Evolutionary conservation across 2,113 vertebrate species (phyloP), one percentile per base, ranked within the genome.

Genomic region (Sardina pilchardus): DNA sequence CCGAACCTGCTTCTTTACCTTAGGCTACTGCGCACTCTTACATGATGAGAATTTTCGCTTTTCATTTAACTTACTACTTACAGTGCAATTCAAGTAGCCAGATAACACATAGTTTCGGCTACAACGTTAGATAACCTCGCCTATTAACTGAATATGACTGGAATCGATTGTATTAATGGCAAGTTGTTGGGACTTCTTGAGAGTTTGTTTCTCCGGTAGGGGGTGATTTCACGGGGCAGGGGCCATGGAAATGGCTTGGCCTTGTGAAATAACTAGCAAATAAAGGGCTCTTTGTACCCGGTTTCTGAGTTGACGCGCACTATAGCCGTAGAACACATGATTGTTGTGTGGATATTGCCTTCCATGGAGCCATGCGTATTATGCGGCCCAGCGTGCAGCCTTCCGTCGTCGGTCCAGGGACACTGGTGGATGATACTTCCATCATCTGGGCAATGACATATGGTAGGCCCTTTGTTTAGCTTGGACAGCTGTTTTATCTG

Each of bases 221-320:
- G 71, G 83, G 34, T 39, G 81, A 80, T 88, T 89, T 88, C 59
- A 86, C 87, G 85, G 88, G 89, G 90, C 87, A 86, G 90, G 88
- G 81, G 87, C 86, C 88, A 87, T 90, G 92, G 90, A 92, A 89
- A 84, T 87, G 88, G 63, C 92, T 88, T 90, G 90, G 88, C 85
- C 85, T 89, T 86, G 88, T 90, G 90, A 91, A 94, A 93, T 90
- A 93, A 92, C 92, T 88, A 88, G 71, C 83, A 86, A 81, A 94
- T 92, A 95, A 95, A 95, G 93, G 90, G 87, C 75, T 90, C 92
- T 94, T 94, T 95, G 94, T 96, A 42, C 86, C 36, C 86, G 14
- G 85, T 83, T 85, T 87, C 82, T 82, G 88, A 84, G 87, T 86
- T 86, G 82, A 84, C 85, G 71, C 85, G 86, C 53, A 82, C 85